These are phyloP conservation scores for Ectemnius cavifrons DNA, from an alignment of 2,888 invertebrate genomes.

Conservation along the genomic window DNA sequence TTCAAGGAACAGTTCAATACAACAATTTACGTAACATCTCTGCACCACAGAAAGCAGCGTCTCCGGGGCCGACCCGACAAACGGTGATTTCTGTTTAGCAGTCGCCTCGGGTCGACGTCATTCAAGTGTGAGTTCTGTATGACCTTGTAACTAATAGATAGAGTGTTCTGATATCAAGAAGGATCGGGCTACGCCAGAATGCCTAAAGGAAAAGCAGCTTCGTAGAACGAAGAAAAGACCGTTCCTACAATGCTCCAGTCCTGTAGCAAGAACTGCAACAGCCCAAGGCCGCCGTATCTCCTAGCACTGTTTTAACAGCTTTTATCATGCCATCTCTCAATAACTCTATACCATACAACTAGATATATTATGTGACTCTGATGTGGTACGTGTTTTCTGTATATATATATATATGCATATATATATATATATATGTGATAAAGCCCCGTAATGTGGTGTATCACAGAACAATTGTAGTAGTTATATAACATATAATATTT, in stretches of 20 bases:
- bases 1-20: constrained; percentile 58
- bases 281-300: constrained; percentile 47
- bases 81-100: constrained; percentile 9
- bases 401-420: not conserved
- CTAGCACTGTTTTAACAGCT: constrained; percentile 54
- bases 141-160: constrained; percentile 47
- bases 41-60: constrained; percentile 2
- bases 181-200: constrained; percentile 35
- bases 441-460: constrained; percentile 78
- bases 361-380: constrained; percentile 63
- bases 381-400: constrained; percentile 57
- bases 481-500: constrained; percentile 68
- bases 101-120: constrained; percentile 41
- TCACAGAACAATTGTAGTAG: constrained; percentile 78
- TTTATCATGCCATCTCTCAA: constrained; percentile 56
- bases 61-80: constrained; percentile 13
- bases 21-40: constrained; percentile 31
- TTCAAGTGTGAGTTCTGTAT: constrained; percentile 60
- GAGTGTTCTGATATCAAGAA: constrained; percentile 29
- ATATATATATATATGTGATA: constrained; percentile 69
- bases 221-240: constrained; percentile 39
- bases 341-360: constrained; percentile 58
- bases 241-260: constrained; percentile 30
- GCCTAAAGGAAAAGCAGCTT: constrained; percentile 12
- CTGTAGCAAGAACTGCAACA: constrained; percentile 43